These are phyloP conservation scores for Rosalia funebris DNA, from an alignment of 2,888 invertebrate genomes.

Conservation along the genomic window DNA sequence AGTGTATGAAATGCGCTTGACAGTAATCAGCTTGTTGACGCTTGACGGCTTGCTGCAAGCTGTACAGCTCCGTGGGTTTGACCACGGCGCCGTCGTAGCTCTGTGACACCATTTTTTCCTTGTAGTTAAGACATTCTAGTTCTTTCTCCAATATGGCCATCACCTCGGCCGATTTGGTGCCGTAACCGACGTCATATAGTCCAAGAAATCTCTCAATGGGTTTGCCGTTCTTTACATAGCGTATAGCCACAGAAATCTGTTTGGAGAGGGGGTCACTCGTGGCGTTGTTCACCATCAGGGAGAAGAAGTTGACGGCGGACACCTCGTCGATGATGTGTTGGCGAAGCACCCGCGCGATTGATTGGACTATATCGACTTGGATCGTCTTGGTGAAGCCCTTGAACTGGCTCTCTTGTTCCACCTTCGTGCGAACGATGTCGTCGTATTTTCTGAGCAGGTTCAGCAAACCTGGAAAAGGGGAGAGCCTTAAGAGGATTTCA, in stretches of 20 bases:
- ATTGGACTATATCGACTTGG: conserved; percentile 25
- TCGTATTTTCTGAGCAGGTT: conserved; percentile 28
- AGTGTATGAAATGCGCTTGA: conserved; percentile 19
- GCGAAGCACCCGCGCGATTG: conserved; percentile 22
- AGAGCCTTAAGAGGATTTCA: no score
- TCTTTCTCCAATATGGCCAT: conserved; percentile 20
- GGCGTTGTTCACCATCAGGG: conserved; percentile 24
- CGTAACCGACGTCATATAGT: conserved; percentile 13
- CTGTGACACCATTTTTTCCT: conserved; percentile 29
- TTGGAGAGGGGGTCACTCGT: conserved; percentile 7
- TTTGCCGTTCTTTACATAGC: conserved; percentile 18
- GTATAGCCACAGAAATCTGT: conserved; percentile 23
- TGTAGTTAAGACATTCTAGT: conserved; percentile 25
- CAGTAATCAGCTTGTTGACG: not conserved
- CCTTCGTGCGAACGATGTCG: conserved; percentile 30
- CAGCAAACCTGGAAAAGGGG: conserved; percentile 20
- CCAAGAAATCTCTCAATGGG: conserved; percentile 27
- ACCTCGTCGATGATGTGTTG: conserved; percentile 22
- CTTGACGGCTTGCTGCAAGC: conserved; percentile 25
- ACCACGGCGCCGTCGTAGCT: conserved; percentile 28
- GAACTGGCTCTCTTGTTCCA: conserved; percentile 24
- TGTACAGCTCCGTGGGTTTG: conserved; percentile 29
- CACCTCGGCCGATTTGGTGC: conserved; percentile 24
- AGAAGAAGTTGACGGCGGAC: conserved; percentile 16
- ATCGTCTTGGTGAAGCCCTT: conserved; percentile 29